Evolutionary conservation across 64 coral and sea anemone genomes (phyloP).

Genomic region (Montipora foliosa): DNA sequence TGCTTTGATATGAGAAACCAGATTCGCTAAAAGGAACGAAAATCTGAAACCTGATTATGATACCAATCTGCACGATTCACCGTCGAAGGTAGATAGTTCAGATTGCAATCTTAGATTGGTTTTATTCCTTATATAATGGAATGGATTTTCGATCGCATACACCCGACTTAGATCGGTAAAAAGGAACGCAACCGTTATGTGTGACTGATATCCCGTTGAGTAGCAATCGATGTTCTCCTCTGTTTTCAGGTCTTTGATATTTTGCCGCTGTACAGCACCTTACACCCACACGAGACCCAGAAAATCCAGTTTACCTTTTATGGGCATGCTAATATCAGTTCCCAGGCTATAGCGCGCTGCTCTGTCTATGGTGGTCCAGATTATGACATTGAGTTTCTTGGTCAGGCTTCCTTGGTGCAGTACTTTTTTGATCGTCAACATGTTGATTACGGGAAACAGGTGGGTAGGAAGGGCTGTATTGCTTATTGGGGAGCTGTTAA

Average conservation of each 20-base stretch:
- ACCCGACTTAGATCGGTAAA: too few species aligned
- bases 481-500: background rate
- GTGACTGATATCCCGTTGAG: background rate
- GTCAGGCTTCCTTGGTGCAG: constrained; percentile 90
- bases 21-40: too few species aligned
- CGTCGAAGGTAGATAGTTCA: too few species aligned
- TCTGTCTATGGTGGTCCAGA: constrained; percentile 92
- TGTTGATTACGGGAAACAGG: constrained; percentile 96
- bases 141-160: too few species aligned
- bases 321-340: constrained; percentile 90
- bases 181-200: too few species aligned
- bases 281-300: constrained; percentile 90
- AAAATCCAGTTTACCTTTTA: constrained; percentile 99
- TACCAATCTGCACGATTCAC: too few species aligned
- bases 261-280: constrained; percentile 93
- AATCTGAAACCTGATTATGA: too few species aligned
- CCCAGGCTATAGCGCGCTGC: constrained; percentile 88
- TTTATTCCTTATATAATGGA: too few species aligned
- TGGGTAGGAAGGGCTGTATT: background rate
- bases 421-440: constrained; percentile 91
- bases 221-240: background rate
- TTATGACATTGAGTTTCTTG: constrained; percentile 85
- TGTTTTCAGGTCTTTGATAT: constrained; percentile 95
- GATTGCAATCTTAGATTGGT: too few species aligned
- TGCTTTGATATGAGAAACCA: too few species aligned